Evolutionary conservation across 1,140 invertebrate species (phyloP), one percentile per base, ranked within the genome.

Genomic region (Nixonia krombeini): DNA sequence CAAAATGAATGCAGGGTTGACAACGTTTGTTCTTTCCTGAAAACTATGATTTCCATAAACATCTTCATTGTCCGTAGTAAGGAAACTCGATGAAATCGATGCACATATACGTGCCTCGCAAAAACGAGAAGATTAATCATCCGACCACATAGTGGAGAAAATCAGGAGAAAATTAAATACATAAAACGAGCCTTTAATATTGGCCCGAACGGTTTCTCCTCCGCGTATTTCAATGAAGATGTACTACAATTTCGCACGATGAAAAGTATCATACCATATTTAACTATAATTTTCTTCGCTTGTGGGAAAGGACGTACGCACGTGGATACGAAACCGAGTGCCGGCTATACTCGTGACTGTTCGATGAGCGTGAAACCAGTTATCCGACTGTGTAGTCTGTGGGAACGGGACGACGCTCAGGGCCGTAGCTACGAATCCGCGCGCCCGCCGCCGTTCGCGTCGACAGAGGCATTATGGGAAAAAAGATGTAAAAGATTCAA

Each of bases 311-410:
- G 52, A 70, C 41, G 57, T 66, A 70, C 68, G 62, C 68, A 66
- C 68, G 62, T 70, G 68, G 68, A 62, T 70, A 49, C 53, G 46
- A 62, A 15, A n/a, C 25, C n/a, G 26, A 29, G 45, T 47, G 12
- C 29, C 28, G 45, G 29, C 29, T 28, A 57, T 44, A 59, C 66
- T 73, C 70, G 70, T 73, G 66, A 73, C 70, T 66, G 61, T 65
- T 65, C 50, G 52, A 56, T 57, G 58, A 65, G 70, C 63, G 70
- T 45, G 62, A 73, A 73, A 73, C 70, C 70, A 69, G 70, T 72
- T 72, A 69, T 69, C 61, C 61, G 37, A 40, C 35, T 42, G 52
- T 33, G 52, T 16, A 45, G 45, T 59, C 56, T 72, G 70, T 72
- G 70, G 70, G 70, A 72, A 72, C 65, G 26, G 61, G 62, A 72